Percentiles rank a stretch among this genome's conserved stretches.
Conservation (phyloP, 1,140 invertebrate genomes). For the Planococcus citri region DNA sequence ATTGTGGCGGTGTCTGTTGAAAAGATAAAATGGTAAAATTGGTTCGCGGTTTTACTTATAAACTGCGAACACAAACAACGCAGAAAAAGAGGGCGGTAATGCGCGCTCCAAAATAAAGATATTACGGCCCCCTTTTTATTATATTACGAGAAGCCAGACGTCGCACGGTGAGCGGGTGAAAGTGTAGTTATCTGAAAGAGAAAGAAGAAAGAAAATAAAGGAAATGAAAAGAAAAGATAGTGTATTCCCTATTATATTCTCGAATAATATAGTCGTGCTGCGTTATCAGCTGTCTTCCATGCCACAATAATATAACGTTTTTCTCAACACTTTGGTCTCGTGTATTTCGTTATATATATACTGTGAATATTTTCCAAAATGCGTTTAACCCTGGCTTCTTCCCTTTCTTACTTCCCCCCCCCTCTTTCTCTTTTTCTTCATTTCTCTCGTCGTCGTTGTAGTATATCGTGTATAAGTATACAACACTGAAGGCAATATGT, state of each 20-base stretch:
- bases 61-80: constrained; percentile 18
- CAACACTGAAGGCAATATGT: too few species aligned
- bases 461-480: too few species aligned
- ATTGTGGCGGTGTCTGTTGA: constrained; percentile 18
- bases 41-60: constrained; percentile 19
- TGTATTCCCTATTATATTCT: constrained; percentile 18
- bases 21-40: constrained; percentile 20
- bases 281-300: constrained; percentile 17
- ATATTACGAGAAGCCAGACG: constrained; percentile 12
- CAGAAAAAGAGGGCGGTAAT: constrained; percentile 14
- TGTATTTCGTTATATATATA: too few species aligned
- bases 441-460: too few species aligned
- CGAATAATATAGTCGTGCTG: constrained; percentile 18
- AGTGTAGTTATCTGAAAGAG: constrained; percentile 19
- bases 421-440: too few species aligned
- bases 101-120: constrained; percentile 17
- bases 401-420: too few species aligned
- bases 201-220: constrained; percentile 20
- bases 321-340: constrained; percentile 18
- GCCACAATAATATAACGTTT: constrained; percentile 18
- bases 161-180: background rate
- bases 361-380: constrained; percentile 15
- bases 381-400: background rate
- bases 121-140: constrained; percentile 19
- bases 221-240: constrained; percentile 20